Conservation (phyloP, 2,797 vertebrate genomes). For the Orientallactaga sibirica region DNA sequence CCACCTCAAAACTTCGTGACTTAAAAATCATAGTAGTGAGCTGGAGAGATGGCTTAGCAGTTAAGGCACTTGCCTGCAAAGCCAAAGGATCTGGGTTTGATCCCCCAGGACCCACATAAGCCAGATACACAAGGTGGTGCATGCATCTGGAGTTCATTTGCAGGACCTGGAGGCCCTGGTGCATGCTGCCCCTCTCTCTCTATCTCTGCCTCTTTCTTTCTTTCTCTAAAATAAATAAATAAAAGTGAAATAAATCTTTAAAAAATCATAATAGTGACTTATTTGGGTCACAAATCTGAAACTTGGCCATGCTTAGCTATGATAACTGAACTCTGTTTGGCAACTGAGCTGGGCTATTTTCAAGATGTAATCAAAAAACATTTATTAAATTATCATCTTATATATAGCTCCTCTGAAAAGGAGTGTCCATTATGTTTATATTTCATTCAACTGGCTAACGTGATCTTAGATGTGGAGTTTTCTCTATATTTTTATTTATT, state of each 20-base stretch:
- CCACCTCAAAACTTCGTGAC: background rate
- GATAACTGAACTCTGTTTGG: background rate
- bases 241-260: too few relatives aligned
- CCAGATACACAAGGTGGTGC: too few relatives aligned
- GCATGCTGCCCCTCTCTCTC: too few relatives aligned
- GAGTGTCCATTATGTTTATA: background rate
- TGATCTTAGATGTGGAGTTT: background rate
- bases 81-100: too few relatives aligned
- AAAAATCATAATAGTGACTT: background rate
- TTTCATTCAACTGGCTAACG: background rate
- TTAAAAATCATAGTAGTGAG: background rate
- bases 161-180: too few relatives aligned
- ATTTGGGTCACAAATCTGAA: background rate
- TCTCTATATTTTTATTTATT: background rate
- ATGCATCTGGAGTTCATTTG: too few relatives aligned
- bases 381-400: background rate
- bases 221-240: too few relatives aligned
- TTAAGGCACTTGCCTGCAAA: too few relatives aligned
- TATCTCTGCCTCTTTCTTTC: too few relatives aligned
- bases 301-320: background rate
- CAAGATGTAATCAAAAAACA: background rate
- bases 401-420: background rate
- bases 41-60: too few relatives aligned
- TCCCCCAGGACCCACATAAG: too few relatives aligned
- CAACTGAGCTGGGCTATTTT: background rate